Evolutionary conservation across 23 tunicate species (phyloP), one percentile per base, ranked within the genome.

Genomic region (Clavelina lepadiformis): DNA sequence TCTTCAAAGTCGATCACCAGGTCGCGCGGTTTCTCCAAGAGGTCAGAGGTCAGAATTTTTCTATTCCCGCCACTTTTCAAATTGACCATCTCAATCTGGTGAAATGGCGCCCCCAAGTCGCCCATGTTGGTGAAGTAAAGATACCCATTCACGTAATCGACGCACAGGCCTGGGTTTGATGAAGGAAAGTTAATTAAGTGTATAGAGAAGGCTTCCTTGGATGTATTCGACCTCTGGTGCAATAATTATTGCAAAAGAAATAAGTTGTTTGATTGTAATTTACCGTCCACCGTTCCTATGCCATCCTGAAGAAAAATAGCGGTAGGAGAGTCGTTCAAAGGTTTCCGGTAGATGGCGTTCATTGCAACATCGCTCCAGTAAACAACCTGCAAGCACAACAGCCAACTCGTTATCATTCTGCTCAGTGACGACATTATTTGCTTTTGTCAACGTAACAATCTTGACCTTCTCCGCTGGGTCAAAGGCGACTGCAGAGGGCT

Each of bases 291-390:
- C 33, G 73, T 83, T 53, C 88, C 98, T 20, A 92, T 78, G 1
- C 86, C 86, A 58, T 84, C 98, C 72, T 83, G 72, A 28, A 92
- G 31, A 61, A 82, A 82, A 2, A 60, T 25, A 8, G 65, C 84
- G 5, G 69, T 57, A 5, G 35, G 51, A 0, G 67, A 33, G 1
- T 61, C 77, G 46, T 75, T 68, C 44, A 92, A 35, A 11, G 41
- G n/a, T 56, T 86, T 82, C 37, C 93, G 59, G 50, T 75, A 92
- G 38, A 92, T 83, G 25, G 54, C 69, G 61, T 92, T 83, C 31
- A 59, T 58, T 13, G 82, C 93, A 22, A 92, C 93, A 51, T 92
- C 98, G 46, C 92, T 82, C 93, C 93, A 92, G 56, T 92, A 92
- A 25, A 92, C 86, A 72, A 73, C 67, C 92, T 88, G 65, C 33